A percentile compares a stretch with the other conserved stretches of the same genome.
Evolutionary conservation across 2,113 vertebrate species (phyloP).

Genomic region (Cercopithecus mona): DNA sequence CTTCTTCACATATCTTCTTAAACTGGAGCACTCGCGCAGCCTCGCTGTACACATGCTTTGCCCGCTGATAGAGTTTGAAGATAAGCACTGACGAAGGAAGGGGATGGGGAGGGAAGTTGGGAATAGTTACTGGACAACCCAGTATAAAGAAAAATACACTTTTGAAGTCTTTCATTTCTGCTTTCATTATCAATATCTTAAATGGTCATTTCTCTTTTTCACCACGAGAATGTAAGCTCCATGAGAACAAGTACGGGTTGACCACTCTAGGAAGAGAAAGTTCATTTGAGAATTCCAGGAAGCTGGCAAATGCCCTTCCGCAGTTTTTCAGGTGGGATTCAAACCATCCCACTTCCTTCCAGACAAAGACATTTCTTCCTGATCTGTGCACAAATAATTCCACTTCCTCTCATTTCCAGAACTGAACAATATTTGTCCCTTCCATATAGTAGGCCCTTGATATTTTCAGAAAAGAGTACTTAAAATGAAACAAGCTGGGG

Average conservation of each 20-base stretch:
- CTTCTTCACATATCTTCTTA: constrained; percentile 89
- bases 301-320: not conserved
- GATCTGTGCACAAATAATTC: constrained; percentile 27
- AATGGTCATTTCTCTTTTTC: not conserved
- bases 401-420: constrained; percentile 25
- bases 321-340: not conserved
- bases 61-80: constrained; percentile 95
- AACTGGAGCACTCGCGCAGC: constrained; percentile 94
- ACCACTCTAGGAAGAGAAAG: not conserved
- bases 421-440: not conserved
- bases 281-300: not conserved
- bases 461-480: constrained; percentile 25
- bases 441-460: not conserved
- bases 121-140: not conserved
- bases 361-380: not conserved
- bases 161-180: not conserved
- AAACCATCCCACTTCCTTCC: not conserved
- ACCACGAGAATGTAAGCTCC: not conserved
- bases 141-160: not conserved
- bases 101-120: not conserved
- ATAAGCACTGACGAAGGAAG: constrained; percentile 83
- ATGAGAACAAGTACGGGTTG: not conserved
- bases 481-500: constrained; percentile 16
- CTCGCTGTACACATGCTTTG: constrained; percentile 95
- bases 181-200: not conserved